Base-by-base conservation (phyloP, 2,113 vertebrate genomes). In the Synchiropus splendidus region DNA sequence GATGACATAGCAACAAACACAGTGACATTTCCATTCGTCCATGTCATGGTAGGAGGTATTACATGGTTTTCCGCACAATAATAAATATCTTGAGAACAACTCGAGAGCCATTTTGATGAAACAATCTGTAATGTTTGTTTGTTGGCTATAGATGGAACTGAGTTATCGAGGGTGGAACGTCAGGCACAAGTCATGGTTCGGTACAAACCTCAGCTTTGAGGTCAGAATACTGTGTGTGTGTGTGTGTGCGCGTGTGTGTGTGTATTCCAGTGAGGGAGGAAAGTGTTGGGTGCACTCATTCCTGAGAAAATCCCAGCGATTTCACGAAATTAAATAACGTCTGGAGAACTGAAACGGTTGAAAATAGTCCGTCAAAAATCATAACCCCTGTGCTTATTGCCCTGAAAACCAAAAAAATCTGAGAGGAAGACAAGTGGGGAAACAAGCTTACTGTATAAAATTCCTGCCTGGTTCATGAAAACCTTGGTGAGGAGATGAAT, bases 1-100 rank as follows among this genome's bases (percentile, higher is more conserved):
- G 69, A 70, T 54, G 56, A 72, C 70, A 66, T 64, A 59, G 72
- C 72, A 78, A 73, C 72, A 75, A 67, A 75, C 58, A 39, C 18
- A 36, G 30, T 36, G 56, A 77, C 67, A 71, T 47, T 53, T 75
- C 47, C 67, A 71, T 59, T 64, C 61, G 55, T 49, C 54, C 27
- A 62, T 70, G 63, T 41, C 60, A 66, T 60, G 53, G 58, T 32
- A 53, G 58, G 64, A 77, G 69, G 69, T 71, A 73, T 70, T 30
- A 41, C 63, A 48, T 57, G 49, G 12, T 55, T 54, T 35, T 66
- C 39, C 48, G 51, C 60, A 70, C 45, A 73, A 70, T 63, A 64
- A 67, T 63, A 65, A 64, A 71, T 71, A 54, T 61, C 21, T 58
- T 32, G 39, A 57, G n/a, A 27, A 27, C 21, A 27, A 27, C 21